Evolutionary conservation across 2,888 invertebrate species (phyloP).

Genomic region (Oligia strigilis): DNA sequence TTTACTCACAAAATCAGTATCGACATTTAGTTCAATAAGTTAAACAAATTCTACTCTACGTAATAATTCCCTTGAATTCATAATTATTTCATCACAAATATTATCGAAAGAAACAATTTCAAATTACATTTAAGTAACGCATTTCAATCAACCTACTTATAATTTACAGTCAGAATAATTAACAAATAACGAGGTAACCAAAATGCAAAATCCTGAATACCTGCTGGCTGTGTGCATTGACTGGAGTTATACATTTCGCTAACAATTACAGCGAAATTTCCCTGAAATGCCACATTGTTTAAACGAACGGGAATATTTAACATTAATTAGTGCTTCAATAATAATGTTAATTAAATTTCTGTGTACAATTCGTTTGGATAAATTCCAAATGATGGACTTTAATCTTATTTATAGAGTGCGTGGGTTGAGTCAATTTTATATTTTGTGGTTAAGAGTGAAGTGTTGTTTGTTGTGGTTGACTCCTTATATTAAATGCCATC

Average conservation of each 20-base stretch:
- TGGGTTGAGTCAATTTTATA: neutral
- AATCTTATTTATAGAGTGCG: neutral
- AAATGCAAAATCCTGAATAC: conserved; percentile 24
- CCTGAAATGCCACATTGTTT: conserved; percentile 31
- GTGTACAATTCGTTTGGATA: conserved; percentile 12
- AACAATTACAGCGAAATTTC: conserved; percentile 1
- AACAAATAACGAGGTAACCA: conserved; percentile 1
- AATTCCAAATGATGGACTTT: conserved; percentile 9
- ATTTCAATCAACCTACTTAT: neutral
- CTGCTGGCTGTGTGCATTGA: neutral
- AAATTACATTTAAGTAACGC: neutral
- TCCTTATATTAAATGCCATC: neutral
- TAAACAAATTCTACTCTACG: neutral
- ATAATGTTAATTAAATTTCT: conserved; percentile 31
- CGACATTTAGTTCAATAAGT: neutral
- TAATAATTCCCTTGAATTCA: neutral
- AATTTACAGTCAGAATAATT: conserved; percentile 12
- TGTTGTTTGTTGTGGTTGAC: neutral
- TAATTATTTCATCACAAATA: neutral
- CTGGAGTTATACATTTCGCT: neutral
- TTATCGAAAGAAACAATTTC: neutral
- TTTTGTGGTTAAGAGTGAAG: neutral
- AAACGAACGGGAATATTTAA: conserved; percentile 14
- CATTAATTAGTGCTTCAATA: conserved; percentile 36
- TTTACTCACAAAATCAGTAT: neutral